Evolutionary conservation across 2,797 vertebrate genomes (phyloP).

Genomic region (Psittacula echo): DNA sequence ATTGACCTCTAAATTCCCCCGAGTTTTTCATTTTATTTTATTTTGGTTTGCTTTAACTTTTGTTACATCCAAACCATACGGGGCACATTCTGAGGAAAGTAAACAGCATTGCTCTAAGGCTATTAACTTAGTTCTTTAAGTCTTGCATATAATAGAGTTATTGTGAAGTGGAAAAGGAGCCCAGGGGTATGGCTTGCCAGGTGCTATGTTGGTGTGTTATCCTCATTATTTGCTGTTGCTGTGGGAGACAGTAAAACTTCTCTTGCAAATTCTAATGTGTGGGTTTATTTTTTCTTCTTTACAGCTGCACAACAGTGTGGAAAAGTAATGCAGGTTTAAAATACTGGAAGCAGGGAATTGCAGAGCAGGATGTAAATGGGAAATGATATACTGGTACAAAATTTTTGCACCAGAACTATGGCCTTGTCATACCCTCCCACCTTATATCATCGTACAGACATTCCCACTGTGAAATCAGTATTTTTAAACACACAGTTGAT

Average conservation of each 20-base stretch:
- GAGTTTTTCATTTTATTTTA: constrained; percentile 26
- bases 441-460: neutral
- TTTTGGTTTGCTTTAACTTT: constrained; percentile 51
- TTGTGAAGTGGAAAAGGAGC: constrained; percentile 43
- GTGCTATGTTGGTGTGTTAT: constrained; percentile 33
- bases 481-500: neutral
- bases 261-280: neutral
- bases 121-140: constrained; percentile 18
- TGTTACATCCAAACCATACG: constrained; percentile 30
- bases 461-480: neutral
- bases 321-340: constrained; percentile 6
- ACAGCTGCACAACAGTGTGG: neutral
- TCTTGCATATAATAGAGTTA: constrained; percentile 36
- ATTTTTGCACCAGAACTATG: neutral
- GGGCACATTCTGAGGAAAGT: constrained; percentile 41
- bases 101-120: constrained; percentile 25
- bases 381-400: neutral
- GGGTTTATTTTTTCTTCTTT: constrained; percentile 7
- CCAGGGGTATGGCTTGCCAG: constrained; percentile 4
- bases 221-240: constrained; percentile 39
- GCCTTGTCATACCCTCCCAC: neutral
- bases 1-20: constrained; percentile 37
- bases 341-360: neutral
- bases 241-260: constrained; percentile 1
- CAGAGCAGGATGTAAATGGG: neutral